phyloP scores from a whole-genome alignment of 2,113 vertebrate species.

The Lycocorax pyrrhopterus region DNA sequence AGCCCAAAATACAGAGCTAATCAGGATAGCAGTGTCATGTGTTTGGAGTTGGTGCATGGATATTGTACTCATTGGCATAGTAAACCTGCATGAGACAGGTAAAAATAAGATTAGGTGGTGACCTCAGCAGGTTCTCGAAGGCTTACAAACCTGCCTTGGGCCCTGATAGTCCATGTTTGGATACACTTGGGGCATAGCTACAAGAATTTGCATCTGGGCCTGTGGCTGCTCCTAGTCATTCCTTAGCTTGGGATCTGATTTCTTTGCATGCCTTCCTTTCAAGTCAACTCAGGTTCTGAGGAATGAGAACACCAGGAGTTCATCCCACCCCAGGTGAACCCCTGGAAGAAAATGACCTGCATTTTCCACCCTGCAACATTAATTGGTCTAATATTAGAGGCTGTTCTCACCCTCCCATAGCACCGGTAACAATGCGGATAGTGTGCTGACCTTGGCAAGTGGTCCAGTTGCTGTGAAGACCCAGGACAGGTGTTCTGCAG shows the following conservation, averaged over 20 bases:
- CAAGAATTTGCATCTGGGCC: background rate
- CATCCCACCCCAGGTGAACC: background rate
- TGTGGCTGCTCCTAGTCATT: fast-evolving
- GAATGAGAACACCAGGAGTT: background rate
- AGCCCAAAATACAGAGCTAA: background rate
- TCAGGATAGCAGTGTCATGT: background rate
- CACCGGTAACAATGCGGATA: fast-evolving
- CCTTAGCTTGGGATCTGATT: background rate
- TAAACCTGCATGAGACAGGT: background rate
- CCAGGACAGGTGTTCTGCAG: background rate
- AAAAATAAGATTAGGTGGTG: background rate
- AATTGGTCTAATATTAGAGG: background rate
- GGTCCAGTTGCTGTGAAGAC: background rate
- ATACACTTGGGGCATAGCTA: background rate
- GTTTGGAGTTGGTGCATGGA: background rate
- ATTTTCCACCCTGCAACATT: background rate
- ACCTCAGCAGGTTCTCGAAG: background rate
- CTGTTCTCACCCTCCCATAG: background rate
- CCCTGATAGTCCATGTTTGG: fast-evolving
- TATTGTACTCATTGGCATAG: background rate
- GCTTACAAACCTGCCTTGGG: background rate
- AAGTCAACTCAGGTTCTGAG: background rate
- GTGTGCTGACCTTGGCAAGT: fast-evolving
- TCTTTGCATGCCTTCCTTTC: background rate
- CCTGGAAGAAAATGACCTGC: background rate